These are phyloP conservation scores for Aldabrachelys gigantea DNA, from an alignment of 2,113 vertebrate genomes.

Conservation along the genomic window DNA sequence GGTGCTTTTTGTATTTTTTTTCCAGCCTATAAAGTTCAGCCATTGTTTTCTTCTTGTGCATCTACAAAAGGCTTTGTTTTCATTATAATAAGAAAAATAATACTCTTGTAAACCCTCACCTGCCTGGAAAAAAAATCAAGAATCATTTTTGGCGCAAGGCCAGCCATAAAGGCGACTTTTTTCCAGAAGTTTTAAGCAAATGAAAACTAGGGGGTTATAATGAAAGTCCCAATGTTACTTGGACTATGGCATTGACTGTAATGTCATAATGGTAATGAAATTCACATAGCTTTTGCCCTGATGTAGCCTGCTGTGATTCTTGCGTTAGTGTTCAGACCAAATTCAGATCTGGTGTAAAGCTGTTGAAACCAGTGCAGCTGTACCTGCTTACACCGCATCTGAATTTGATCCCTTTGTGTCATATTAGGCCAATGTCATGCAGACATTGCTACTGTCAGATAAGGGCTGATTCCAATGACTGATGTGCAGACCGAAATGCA, in stretches of 20 bases:
- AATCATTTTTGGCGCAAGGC: not conserved
- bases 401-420: not conserved
- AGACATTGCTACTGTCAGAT: fast-evolving
- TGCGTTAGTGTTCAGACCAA: not conserved
- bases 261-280: slow-evolving; percentile 43
- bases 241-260: not conserved
- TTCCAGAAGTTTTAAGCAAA: not conserved
- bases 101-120: not conserved
- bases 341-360: not conserved
- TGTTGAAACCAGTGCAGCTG: not conserved
- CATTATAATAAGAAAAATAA: not conserved
- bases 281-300: slow-evolving; percentile 21
- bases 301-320: not conserved
- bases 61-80: not conserved
- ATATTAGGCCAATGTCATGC: fast-evolving
- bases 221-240: slow-evolving; percentile 54
- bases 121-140: not conserved
- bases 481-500: not conserved
- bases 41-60: not conserved
- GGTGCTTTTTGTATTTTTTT: not conserved
- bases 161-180: not conserved
- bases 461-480: not conserved
- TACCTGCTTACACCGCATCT: fast-evolving
- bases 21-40: slow-evolving; percentile 62
- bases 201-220: slow-evolving; percentile 52